These are phyloP conservation scores for Semotilus atromaculatus DNA, from an alignment of 2,797 vertebrate genomes.

Conservation along the genomic window DNA sequence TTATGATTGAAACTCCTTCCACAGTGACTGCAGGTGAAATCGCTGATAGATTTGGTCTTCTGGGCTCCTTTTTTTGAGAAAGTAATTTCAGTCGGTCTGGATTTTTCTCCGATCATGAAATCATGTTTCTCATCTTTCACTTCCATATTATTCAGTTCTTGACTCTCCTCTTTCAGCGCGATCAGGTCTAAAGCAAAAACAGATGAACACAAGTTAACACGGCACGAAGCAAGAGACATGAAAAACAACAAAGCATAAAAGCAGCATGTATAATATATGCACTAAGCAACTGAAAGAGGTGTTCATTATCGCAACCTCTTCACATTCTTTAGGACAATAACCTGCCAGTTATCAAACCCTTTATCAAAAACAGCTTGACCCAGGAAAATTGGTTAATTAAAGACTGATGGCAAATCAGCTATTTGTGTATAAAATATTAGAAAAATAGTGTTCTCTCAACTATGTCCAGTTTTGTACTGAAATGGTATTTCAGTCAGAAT, in stretches of 20 bases:
- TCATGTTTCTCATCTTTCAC: neutral
- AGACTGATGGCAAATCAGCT: neutral
- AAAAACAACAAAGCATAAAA: neutral
- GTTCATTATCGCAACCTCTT: neutral
- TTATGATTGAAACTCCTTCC: neutral
- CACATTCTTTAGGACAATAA: too few relatives aligned
- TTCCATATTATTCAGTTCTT: neutral
- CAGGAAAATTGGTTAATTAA: neutral
- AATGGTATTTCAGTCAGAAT: neutral
- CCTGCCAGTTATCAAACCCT: too few relatives aligned
- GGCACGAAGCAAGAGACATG: neutral
- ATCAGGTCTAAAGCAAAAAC: neutral
- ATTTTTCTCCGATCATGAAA: neutral
- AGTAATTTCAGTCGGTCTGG: neutral
- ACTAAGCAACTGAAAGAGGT: neutral
- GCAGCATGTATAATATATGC: neutral
- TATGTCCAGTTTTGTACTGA: neutral
- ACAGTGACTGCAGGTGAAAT: neutral
- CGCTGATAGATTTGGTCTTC: neutral
- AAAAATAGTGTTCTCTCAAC: neutral
- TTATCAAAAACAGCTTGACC: neutral
- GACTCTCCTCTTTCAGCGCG: neutral
- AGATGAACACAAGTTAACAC: neutral
- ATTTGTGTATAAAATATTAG: neutral
- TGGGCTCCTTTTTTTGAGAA: neutral